Conservation (phyloP, 1,140 invertebrate species). For the Eriosoma lanigerum region DNA sequence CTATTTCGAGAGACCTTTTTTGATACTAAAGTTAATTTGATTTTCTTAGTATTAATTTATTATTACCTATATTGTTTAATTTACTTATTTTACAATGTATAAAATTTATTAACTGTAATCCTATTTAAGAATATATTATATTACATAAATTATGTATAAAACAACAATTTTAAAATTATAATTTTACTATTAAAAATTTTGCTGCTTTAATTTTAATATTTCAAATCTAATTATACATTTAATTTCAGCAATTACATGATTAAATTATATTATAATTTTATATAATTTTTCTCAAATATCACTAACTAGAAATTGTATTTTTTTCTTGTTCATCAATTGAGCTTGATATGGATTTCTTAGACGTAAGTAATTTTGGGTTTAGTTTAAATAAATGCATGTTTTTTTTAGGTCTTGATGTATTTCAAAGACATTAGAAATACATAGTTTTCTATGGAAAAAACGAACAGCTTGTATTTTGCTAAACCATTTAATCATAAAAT, state of each 20-base stretch:
- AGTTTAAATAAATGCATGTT: conserved; percentile 34
- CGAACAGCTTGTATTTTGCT: conserved; percentile 37
- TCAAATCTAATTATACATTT: neutral
- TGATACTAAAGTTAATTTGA: no score
- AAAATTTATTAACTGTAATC: no score
- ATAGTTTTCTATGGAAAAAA: neutral
- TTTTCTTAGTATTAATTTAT: no score
- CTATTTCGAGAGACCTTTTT: no score
- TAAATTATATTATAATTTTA: neutral
- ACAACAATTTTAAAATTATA: no score
- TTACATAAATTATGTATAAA: no score
- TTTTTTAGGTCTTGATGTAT: conserved; percentile 32
- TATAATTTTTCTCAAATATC: conserved; percentile 2
- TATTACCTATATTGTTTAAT: no score
- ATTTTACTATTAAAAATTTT: no score
- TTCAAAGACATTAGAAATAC: conserved; percentile 13
- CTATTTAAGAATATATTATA: no score
- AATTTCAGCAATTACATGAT: neutral
- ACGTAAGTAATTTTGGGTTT: conserved; percentile 54
- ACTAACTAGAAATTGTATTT: conserved; percentile 45
- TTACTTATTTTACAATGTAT: no score
- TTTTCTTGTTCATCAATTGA: conserved; percentile 53
- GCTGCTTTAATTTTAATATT: neutral
- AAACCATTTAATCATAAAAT: conserved; percentile 3
- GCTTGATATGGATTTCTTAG: conserved; percentile 56